Base-by-base conservation (phyloP, 2,113 vertebrate species). In the Spilogale gracilis region DNA sequence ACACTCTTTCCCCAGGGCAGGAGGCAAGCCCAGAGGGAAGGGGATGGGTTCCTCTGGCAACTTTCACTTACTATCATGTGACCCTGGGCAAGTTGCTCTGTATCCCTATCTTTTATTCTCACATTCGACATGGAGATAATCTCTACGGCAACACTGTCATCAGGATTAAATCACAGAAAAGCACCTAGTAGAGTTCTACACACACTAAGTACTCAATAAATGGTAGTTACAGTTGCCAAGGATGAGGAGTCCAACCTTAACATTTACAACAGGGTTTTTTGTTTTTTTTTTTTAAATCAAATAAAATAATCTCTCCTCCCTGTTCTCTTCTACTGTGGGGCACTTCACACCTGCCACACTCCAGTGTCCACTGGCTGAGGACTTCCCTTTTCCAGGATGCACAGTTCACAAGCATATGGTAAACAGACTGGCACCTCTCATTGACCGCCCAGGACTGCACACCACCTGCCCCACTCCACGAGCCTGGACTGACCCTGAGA, bases 311-410 rank as follows among this genome's bases (percentile, higher is more conserved):
- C 7, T 11, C 20, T 23, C 56, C 11, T 74, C 16, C 50, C 58
- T n/a, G 10, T 67, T 25, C 52, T 9, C 58, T 25, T 56, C 71
- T 45, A 52, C 38, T 43, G 52, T 27, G 65, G 67, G 48, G 30
- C 16, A 54, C 18, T n/a, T 50, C 38, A 30, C 43, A 60, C 60
- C 60, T 10, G 50, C 30, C 43, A 48, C 0, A 1, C 50, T 58
- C 38, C 50, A n/a, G 23, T 0, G 0, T 67, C 43, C 11, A 50
- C 45, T 69, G 52, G 23, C 8, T 80, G 30, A 90, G 30, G 69
- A 56, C 16, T 71, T 60, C 52, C 14, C 60, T 90, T 73, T 78
- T 50, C 73, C 20, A 84, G n/a, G 67, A 30, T 32, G 76, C 16
- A 25, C 0, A 21, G n/a, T 83, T 79, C 91, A 84, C 5, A 61